phyloP scores from a whole-genome alignment of 2,888 invertebrate genomes.

The Shargacucullia verbasci region DNA sequence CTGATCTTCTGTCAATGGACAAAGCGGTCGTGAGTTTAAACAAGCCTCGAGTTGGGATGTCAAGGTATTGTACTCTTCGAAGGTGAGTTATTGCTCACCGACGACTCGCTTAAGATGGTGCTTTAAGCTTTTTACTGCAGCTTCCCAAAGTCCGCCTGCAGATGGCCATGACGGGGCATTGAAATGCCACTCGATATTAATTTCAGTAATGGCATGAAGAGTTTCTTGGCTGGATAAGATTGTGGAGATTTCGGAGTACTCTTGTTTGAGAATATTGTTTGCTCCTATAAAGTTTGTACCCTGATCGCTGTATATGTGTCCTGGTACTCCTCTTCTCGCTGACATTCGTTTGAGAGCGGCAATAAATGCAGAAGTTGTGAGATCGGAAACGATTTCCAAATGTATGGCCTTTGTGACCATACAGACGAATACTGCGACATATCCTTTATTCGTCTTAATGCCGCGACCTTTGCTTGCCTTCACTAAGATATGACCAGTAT shows the following conservation, averaged over 20 bases:
- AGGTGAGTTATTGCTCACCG: not conserved
- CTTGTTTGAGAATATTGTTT: not conserved
- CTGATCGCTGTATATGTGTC: not conserved
- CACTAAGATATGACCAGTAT: not conserved
- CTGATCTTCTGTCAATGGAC: not conserved
- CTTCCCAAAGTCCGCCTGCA: slow-evolving; percentile 3
- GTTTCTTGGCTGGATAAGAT: not conserved
- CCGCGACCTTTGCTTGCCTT: not conserved
- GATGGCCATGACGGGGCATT: slow-evolving; percentile 2
- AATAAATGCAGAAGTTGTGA: not conserved
- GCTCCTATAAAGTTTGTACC: not conserved
- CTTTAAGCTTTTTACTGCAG: slow-evolving; percentile 4
- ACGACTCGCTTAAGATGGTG: not conserved
- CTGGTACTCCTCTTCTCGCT: not conserved
- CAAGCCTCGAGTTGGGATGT: not conserved
- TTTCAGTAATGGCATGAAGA: not conserved
- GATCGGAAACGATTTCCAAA: not conserved
- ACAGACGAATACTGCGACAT: not conserved
- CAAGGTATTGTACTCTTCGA: not conserved
- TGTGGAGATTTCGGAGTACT: not conserved
- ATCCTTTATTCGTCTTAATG: not conserved
- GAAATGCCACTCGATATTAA: not conserved
- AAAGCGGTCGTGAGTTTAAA: not conserved
- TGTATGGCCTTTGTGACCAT: no score
- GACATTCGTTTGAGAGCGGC: not conserved